These are phyloP conservation scores for Kuschelorhynchus macadamiae DNA, from an alignment of 2,888 invertebrate species.

Conservation along the genomic window DNA sequence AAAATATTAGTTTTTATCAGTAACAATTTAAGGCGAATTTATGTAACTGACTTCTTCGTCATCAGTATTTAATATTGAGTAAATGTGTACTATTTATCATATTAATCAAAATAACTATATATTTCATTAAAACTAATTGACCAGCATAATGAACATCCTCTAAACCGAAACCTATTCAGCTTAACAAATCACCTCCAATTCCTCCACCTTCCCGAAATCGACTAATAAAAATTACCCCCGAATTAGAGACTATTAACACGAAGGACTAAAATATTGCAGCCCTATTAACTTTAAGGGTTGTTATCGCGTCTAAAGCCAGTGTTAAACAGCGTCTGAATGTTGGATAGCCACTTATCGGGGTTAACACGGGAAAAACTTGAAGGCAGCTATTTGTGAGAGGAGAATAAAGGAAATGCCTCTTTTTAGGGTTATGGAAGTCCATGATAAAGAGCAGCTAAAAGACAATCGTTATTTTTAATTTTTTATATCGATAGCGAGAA, in stretches of 20 bases:
- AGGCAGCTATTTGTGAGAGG: conserved; percentile 39
- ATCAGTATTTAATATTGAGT: too few species aligned
- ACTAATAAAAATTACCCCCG: conserved; percentile 42
- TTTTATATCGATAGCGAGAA: too few species aligned
- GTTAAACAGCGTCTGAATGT: conserved; percentile 53
- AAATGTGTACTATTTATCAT: too few species aligned
- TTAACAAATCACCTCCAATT: not conserved
- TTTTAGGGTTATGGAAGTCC: conserved; percentile 31
- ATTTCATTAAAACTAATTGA: too few species aligned
- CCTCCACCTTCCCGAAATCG: conserved; percentile 9
- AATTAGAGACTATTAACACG: conserved; percentile 41
- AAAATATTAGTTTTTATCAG: too few species aligned
- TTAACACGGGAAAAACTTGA: conserved; percentile 36
- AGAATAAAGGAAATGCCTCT: conserved; percentile 20
- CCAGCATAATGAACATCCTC: too few species aligned
- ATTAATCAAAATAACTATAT: too few species aligned
- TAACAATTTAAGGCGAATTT: not conserved
- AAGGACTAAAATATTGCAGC: conserved; percentile 35
- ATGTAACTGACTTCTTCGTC: too few species aligned
- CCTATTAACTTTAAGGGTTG: conserved; percentile 43
- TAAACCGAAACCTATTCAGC: too few species aligned
- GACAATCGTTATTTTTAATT: conserved; percentile 19
- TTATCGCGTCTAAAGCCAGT: conserved; percentile 45
- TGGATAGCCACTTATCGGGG: conserved; percentile 53
- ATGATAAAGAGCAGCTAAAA: conserved; percentile 40